Conservation (phyloP, 2,888 invertebrate genomes). For the Cheilosia urbana region DNA sequence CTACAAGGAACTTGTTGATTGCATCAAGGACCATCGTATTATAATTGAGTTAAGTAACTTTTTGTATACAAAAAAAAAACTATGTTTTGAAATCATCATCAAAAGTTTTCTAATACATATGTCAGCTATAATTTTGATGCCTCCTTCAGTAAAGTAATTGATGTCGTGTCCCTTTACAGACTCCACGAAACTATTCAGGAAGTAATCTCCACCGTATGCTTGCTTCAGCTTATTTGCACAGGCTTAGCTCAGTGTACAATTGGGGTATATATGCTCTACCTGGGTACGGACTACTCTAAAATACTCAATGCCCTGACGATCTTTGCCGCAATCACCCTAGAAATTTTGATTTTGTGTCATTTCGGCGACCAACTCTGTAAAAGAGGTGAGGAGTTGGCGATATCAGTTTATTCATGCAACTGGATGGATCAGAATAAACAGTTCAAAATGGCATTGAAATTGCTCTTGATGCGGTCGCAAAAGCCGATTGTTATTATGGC, state of each 20-base stretch:
- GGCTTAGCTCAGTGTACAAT: slow-evolving; percentile 81
- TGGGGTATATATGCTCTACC: slow-evolving; percentile 83
- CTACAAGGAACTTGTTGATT: slow-evolving; percentile 77
- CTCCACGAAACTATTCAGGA: slow-evolving; percentile 84
- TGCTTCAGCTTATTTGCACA: slow-evolving; percentile 85
- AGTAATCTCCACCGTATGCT: slow-evolving; percentile 84
- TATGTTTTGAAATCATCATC: too few relatives aligned
- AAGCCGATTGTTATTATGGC: slow-evolving; percentile 85
- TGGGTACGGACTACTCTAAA: slow-evolving; percentile 64
- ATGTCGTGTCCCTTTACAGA: slow-evolving; percentile 78
- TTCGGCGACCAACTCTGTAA: slow-evolving; percentile 84
- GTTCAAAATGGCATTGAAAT: slow-evolving; percentile 83
- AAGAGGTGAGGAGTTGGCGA: slow-evolving; percentile 84
- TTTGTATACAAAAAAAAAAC: too few relatives aligned
- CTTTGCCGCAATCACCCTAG: slow-evolving; percentile 84
- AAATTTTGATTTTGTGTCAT: slow-evolving; percentile 85
- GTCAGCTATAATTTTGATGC: too few relatives aligned
- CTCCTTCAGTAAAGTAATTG: too few relatives aligned
- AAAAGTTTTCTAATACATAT: too few relatives aligned
- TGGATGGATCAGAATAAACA: slow-evolving; percentile 85
- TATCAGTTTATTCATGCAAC: slow-evolving; percentile 84
- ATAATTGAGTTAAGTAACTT: slow-evolving; percentile 77
- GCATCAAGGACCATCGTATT: slow-evolving; percentile 80
- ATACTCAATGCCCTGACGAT: slow-evolving; percentile 72
- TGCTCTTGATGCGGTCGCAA: slow-evolving; percentile 85